Base-by-base conservation (phyloP, 1,140 invertebrate genomes). In the Macrostomum lignano region DNA sequence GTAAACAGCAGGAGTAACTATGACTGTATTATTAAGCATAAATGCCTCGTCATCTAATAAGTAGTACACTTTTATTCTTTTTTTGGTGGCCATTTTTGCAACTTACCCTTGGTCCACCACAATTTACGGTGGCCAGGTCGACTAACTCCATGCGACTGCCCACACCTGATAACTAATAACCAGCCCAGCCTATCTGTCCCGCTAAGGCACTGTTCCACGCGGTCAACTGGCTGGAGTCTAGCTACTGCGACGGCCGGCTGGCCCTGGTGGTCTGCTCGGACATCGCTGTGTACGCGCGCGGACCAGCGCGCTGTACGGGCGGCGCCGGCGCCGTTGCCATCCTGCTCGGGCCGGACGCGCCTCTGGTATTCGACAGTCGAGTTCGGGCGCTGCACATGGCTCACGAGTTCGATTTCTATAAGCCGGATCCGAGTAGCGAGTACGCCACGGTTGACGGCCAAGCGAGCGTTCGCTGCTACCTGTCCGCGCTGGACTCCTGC, bases 351-450 rank as follows among this genome's bases (percentile, higher is more conserved):
- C 73, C 82, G 15, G 66, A 88, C 60, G 82, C 84, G 9, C 75
- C 81, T 1, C 50, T 93, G 15, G 65, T 84, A 10, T 65, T 93
- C 40, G 79, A 93, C 44, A 3, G 38, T 65, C 64, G 63, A 17
- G 49, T 84, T 0, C 62, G 81, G 21, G 67, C 75, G 2, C 73
- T 71, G 3, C 75, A 79, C 44, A 91, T 93, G 72, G 65, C 67
- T 40, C 79, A 96, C 60, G 75, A 70, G 3, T 96, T 93, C 61
- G 91, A 98, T 53, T 98, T 98, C 54, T 98, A 94, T 54, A 98
- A 98, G 51, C 86, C 91, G 17, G 71, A 91, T 49, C 55, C 82
- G 38, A 64, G 66, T 11, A 88, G 79, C 0, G 84, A 94, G 54
- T 98, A 91, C 57, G 86, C 91, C 0, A 62, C 68, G 29, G 86